phyloP scores from a whole-genome alignment of 2,888 invertebrate species.

The Nomada fucata region DNA sequence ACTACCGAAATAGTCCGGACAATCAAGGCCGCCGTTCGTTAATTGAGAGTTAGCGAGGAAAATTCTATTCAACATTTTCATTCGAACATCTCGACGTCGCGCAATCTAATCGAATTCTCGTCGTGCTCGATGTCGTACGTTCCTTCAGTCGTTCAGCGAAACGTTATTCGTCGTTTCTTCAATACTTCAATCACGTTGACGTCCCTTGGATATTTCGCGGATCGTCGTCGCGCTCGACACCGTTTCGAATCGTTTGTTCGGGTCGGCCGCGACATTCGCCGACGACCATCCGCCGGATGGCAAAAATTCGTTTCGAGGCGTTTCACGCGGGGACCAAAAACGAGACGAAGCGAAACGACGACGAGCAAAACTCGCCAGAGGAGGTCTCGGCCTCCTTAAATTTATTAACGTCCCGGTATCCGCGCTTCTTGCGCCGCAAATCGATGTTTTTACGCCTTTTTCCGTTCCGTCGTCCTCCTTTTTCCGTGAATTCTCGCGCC shows the following conservation, averaged over 20 bases:
- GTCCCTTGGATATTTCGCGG: not conserved
- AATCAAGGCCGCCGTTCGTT: not conserved
- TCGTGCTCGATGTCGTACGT: not conserved
- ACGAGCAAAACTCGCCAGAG: constrained; percentile 30
- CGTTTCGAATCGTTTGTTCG: constrained; percentile 34
- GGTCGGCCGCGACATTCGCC: constrained; percentile 26
- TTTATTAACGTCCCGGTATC: constrained; percentile 53
- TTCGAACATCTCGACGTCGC: not conserved
- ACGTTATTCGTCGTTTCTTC: not conserved
- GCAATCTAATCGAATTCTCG: not conserved
- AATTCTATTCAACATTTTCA: not conserved
- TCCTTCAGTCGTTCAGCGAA: not conserved
- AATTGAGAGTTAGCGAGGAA: not conserved
- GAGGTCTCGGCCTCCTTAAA: constrained; percentile 43
- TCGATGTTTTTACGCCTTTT: constrained; percentile 29
- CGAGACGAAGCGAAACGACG: constrained; percentile 13
- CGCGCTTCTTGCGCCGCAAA: constrained; percentile 18
- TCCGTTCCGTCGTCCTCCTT: not conserved
- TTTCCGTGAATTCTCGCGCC: constrained; percentile 11
- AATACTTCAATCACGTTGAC: not conserved
- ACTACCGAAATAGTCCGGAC: not conserved
- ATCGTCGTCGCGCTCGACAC: constrained; percentile 8
- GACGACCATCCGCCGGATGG: constrained; percentile 43
- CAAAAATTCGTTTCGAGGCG: constrained; percentile 43
- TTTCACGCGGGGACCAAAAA: constrained; percentile 10